A percentile compares a stretch with the other conserved stretches of the same genome.
Evolutionary conservation across 1,140 invertebrate species (phyloP).

Genomic region (Panagrolaimus sp.): DNA sequence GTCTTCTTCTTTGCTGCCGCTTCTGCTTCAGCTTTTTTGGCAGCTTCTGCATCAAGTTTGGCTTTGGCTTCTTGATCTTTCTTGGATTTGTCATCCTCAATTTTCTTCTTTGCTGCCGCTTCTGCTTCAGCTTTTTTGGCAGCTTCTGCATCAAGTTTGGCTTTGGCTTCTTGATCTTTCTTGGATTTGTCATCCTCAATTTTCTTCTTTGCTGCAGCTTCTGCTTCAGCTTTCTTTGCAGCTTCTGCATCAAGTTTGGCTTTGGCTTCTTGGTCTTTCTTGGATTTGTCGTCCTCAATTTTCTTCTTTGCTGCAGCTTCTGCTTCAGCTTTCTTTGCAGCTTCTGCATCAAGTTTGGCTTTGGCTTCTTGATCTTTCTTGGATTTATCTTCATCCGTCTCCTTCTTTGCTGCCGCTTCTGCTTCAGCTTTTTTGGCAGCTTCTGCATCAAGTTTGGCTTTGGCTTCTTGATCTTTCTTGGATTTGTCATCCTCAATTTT

Average conservation of each 20-base stretch:
- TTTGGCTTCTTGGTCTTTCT: too few relatives aligned
- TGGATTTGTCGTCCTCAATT: too few relatives aligned
- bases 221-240: background rate
- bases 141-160: conserved; percentile 1
- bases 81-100: background rate
- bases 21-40: background rate
- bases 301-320: too few relatives aligned
- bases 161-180: background rate
- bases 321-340: background rate
- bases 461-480: background rate
- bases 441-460: conserved; percentile 14
- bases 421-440: background rate
- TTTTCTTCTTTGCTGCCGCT: background rate
- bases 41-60: background rate
- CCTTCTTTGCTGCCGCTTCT: background rate
- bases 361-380: background rate
- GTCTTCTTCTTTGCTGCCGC: too few relatives aligned
- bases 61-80: background rate
- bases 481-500: background rate
- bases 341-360: background rate
- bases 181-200: background rate
- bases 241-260: conserved; percentile 7
- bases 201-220: conserved; percentile 1
- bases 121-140: background rate
- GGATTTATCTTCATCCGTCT: background rate